phyloP scores from a whole-genome alignment of 1,140 invertebrate genomes.

The Sminthurinus signatus region DNA sequence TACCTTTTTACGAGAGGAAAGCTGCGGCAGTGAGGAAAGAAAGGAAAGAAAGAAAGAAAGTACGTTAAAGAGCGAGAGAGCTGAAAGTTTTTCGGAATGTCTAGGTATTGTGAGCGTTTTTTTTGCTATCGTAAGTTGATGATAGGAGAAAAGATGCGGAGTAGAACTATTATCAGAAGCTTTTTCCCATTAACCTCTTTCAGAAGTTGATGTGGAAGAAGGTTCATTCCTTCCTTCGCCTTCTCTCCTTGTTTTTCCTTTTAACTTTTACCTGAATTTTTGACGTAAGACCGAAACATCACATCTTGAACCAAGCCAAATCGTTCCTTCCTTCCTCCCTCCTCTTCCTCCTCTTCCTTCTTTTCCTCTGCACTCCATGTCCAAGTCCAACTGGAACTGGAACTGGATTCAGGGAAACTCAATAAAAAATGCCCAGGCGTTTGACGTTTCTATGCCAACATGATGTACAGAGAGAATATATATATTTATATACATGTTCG shows the following conservation, averaged over 20 bases:
- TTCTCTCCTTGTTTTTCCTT: constrained; percentile 22
- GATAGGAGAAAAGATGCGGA: not conserved
- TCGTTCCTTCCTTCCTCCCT: too few relatives aligned
- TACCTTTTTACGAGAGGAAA: not conserved
- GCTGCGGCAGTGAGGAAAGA: not conserved
- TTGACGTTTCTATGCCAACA: not conserved
- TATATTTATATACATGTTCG: too few relatives aligned
- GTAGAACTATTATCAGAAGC: constrained; percentile 10
- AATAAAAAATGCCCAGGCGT: constrained; percentile 10
- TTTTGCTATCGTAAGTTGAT: too few relatives aligned
- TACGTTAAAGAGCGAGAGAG: too few relatives aligned
- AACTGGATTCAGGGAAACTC: constrained; percentile 1
- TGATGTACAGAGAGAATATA: not conserved
- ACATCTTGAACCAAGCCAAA: not conserved
- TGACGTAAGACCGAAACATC: constrained; percentile 13
- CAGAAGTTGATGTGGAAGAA: constrained; percentile 14
- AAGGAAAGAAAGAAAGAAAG: too few relatives aligned
- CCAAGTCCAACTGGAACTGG: not conserved
- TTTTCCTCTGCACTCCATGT: too few relatives aligned
- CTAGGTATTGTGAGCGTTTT: too few relatives aligned
- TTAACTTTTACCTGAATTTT: constrained; percentile 30
- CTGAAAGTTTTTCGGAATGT: not conserved
- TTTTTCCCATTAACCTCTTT: constrained; percentile 21
- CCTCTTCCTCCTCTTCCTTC: too few relatives aligned
- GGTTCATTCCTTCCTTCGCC: too few relatives aligned